Evolutionary conservation across 1,140 invertebrate species (phyloP).

Genomic region (Plectus sambesii): DNA sequence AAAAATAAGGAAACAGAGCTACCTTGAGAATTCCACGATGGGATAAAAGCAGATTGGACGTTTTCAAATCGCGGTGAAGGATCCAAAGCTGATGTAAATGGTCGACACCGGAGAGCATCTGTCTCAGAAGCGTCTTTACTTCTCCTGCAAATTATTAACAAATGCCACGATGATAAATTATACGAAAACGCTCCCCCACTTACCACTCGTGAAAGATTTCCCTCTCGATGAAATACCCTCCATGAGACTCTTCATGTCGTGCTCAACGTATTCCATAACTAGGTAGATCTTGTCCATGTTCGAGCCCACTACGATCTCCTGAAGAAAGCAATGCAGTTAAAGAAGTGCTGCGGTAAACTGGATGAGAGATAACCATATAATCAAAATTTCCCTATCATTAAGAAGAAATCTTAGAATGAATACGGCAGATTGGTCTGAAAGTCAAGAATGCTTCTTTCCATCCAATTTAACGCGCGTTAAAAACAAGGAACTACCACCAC

Average conservation of each 20-base stretch:
- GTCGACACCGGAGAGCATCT: slow-evolving; percentile 71
- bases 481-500: too few species aligned
- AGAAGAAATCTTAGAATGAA: too few species aligned
- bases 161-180: neutral
- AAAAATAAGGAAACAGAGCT: slow-evolving; percentile 11
- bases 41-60: slow-evolving; percentile 90
- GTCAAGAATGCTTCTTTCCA: too few species aligned
- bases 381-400: too few species aligned
- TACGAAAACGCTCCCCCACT: slow-evolving; percentile 9
- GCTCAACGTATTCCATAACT: slow-evolving; percentile 99
- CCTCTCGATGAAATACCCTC: slow-evolving; percentile 73
- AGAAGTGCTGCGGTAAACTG: too few species aligned
- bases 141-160: slow-evolving; percentile 57
- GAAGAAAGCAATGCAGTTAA: too few species aligned
- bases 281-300: slow-evolving; percentile 99
- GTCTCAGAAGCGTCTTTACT: slow-evolving; percentile 87
- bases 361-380: too few species aligned
- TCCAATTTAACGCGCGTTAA: too few species aligned
- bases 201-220: slow-evolving; percentile 70
- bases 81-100: slow-evolving; percentile 99
- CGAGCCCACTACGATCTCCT: slow-evolving; percentile 93
- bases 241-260: slow-evolving; percentile 94
- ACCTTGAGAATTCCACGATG: slow-evolving; percentile 71
- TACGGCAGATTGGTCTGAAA: too few species aligned
- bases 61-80: slow-evolving; percentile 93